Conservation (phyloP, 2,797 vertebrate genomes). For the Agapornis canus region DNA sequence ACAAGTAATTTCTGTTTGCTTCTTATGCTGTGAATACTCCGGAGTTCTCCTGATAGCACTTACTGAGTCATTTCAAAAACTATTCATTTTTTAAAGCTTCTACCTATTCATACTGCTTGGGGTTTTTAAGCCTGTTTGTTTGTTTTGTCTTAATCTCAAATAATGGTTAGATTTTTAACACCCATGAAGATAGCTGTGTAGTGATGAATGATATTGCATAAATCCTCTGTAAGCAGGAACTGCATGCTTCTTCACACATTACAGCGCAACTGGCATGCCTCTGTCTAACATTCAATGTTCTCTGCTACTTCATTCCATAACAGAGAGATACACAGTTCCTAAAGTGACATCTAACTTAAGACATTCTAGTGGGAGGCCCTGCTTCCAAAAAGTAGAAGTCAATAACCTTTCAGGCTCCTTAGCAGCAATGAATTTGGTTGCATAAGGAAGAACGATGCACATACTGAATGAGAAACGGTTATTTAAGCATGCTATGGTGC, state of each 20-base stretch:
- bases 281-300: neutral
- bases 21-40: conserved; percentile 4
- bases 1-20: conserved; percentile 39
- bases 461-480: neutral
- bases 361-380: neutral
- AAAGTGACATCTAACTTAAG: neutral
- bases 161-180: neutral
- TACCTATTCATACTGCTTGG: neutral
- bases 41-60: neutral
- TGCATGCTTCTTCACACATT: neutral
- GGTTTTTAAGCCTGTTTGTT: neutral
- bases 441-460: neutral
- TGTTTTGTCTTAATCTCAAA: conserved; percentile 23
- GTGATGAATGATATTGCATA: neutral
- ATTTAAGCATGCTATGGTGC: neutral
- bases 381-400: neutral
- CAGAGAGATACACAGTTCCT: neutral
- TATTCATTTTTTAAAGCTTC: neutral
- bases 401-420: neutral
- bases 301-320: neutral
- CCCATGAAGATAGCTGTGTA: neutral
- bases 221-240: neutral
- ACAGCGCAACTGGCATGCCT: neutral
- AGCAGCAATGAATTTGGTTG: neutral
- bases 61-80: conserved; percentile 1